Evolutionary conservation across 2,888 invertebrate genomes (phyloP), one percentile per base, ranked within the genome.

Genomic region (Hirtodrosophila duncani): DNA sequence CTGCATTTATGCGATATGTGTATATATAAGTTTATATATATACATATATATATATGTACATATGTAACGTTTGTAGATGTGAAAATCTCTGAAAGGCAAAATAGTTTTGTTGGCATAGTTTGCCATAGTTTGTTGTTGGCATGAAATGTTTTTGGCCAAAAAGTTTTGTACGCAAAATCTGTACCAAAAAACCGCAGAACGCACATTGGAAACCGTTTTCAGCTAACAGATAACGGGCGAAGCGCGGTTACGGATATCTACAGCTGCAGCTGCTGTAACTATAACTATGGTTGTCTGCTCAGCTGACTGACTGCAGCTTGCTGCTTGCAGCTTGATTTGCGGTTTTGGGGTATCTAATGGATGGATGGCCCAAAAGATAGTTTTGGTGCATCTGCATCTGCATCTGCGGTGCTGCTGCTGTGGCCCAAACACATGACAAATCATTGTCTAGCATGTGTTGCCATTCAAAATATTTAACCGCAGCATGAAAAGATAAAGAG

Each of bases 401-500:
- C n/a, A 8, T 5, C 16, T 31, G 14, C 38, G 14, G 6, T 63
- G 68, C 58, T 75, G 75, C 70, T 51, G 14, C 21, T 16, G 23
- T 9, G 23, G 10, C 24, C 34, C 34, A 20, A 6, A 72, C 67
- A 62, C 63, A 65, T 67, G 80, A 82, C 83, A 82, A 82, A 82
- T 83, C 67, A 60, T 58, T 60, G 64, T 67, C 63, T 62, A 69
- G 81, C 82, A 83, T 64, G 62, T 83, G 83, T 83, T 79, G 77
- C 67, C 83, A 66, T 77, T 79, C 83, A 81, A 82, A 83, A 82
- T 81, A 82, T 83, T 82, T 81, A 71, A 81, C 77, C 77, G 43
- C 26, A 49, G 42, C 37, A 52, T 36, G 39, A 20, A 36, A 49
- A 60, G 56, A 49, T 60, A 53, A 60, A 50, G 39, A 53, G 45